Percentiles rank a stretch among this genome's conserved stretches.
Conservation (phyloP, 2,113 vertebrate genomes). For the Grus americana region DNA sequence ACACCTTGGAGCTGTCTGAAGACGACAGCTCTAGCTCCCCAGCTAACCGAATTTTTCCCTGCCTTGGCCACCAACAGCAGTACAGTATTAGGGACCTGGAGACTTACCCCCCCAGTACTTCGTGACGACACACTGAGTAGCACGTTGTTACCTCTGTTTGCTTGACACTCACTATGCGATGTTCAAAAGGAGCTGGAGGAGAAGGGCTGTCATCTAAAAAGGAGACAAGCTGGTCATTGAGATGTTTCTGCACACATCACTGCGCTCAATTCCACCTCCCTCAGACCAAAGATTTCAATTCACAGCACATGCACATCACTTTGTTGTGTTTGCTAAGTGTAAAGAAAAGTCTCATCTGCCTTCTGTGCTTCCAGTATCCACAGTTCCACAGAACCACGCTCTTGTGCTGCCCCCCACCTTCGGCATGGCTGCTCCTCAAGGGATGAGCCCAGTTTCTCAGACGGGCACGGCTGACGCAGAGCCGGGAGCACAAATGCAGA, state of each 20-base stretch:
- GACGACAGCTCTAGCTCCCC: neutral
- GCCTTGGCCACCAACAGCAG: neutral
- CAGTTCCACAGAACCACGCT: neutral
- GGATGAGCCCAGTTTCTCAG: neutral
- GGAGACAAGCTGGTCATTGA: neutral
- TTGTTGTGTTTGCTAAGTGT: neutral
- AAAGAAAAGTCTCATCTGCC: neutral
- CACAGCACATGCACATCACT: neutral
- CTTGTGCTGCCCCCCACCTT: neutral
- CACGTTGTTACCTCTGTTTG: slow-evolving; percentile 69
- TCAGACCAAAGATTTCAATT: neutral
- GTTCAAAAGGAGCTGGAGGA: slow-evolving; percentile 84
- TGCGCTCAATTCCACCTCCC: neutral
- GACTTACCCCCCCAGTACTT: slow-evolving; percentile 87
- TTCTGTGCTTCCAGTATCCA: neutral
- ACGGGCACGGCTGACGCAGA: neutral
- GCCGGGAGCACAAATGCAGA: neutral
- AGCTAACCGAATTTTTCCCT: neutral
- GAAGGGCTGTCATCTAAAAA: slow-evolving; percentile 84
- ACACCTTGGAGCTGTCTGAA: neutral
- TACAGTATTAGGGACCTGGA: neutral
- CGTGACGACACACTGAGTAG: slow-evolving; percentile 76
- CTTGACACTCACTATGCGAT: slow-evolving; percentile 83
- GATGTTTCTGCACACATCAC: neutral
- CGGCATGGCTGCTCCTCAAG: neutral